Conservation (phyloP, 2,888 invertebrate species). For the Lamproptera curius region DNA sequence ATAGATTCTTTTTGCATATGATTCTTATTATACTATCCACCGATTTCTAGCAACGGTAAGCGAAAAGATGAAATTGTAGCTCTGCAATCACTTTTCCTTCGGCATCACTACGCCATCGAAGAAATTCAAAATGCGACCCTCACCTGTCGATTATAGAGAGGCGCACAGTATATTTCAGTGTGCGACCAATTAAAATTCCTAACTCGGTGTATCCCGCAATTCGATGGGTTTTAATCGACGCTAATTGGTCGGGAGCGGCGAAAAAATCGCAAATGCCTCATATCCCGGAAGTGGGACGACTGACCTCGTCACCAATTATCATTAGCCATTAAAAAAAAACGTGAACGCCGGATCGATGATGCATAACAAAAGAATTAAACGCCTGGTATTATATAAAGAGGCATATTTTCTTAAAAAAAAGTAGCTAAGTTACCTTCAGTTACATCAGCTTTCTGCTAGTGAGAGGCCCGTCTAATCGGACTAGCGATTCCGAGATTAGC, state of each 20-base stretch:
- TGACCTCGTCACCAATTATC: slow-evolving; percentile 3
- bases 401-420: background rate
- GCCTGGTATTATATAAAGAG: background rate
- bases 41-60: too few species aligned
- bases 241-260: slow-evolving; percentile 20
- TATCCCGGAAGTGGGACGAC: slow-evolving; percentile 27
- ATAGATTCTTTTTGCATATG: too few species aligned
- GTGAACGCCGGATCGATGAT: background rate
- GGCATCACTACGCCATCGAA: too few species aligned
- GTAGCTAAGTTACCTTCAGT: too few species aligned
- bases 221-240: slow-evolving; percentile 18
- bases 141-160: background rate
- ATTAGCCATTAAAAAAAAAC: background rate
- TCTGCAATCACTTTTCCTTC: too few species aligned
- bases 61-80: too few species aligned
- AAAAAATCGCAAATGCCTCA: slow-evolving; percentile 24
- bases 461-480: too few species aligned
- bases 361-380: too few species aligned
- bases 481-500: too few species aligned
- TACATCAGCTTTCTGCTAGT: too few species aligned
- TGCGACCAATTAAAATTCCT: slow-evolving; percentile 13
- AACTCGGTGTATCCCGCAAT: slow-evolving; percentile 9
- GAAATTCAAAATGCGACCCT: background rate
- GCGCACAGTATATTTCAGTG: background rate
- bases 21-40: too few species aligned